A percentile compares a stretch with the other conserved stretches of the same genome.
These are phyloP conservation scores for Paedocypris micromegethes DNA, from an alignment of 2,797 vertebrate genomes.

Conservation along the genomic window DNA sequence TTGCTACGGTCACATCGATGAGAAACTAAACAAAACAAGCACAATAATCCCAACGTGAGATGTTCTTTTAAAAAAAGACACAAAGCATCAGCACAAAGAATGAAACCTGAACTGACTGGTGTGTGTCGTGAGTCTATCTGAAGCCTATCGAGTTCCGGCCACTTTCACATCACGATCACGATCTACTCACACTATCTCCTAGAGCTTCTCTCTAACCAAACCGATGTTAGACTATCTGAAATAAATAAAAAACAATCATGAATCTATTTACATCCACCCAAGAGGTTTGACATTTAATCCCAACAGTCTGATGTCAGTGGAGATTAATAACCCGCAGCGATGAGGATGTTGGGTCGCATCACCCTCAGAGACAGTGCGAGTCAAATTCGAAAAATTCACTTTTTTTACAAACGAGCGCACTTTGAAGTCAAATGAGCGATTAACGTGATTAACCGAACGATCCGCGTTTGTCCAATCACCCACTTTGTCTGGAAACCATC, in stretches of 20 bases:
- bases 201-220: background rate
- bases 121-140: slow-evolving; percentile 34
- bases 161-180: slow-evolving; percentile 39
- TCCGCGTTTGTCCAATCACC: slow-evolving; percentile 26
- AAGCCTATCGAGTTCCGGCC: slow-evolving; percentile 37
- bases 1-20: no score
- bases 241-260: no score
- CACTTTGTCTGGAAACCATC: slow-evolving; percentile 2
- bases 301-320: slow-evolving; percentile 12
- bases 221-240: no score
- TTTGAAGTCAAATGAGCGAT: slow-evolving; percentile 20
- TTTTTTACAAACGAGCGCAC: slow-evolving; percentile 3
- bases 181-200: slow-evolving; percentile 37
- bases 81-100: slow-evolving; percentile 8
- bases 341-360: slow-evolving; percentile 21
- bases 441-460: slow-evolving; percentile 7
- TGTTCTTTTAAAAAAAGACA: no score
- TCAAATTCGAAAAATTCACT: background rate
- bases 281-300: slow-evolving; percentile 9
- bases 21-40: no score
- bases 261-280: no score
- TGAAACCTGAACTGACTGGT: slow-evolving; percentile 22
- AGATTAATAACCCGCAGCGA: background rate
- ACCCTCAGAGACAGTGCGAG: slow-evolving; percentile 10
- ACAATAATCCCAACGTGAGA: no score